Evolutionary conservation across 2,113 vertebrate species (phyloP).

Genomic region (Cyanoramphus novaezelandiae): DNA sequence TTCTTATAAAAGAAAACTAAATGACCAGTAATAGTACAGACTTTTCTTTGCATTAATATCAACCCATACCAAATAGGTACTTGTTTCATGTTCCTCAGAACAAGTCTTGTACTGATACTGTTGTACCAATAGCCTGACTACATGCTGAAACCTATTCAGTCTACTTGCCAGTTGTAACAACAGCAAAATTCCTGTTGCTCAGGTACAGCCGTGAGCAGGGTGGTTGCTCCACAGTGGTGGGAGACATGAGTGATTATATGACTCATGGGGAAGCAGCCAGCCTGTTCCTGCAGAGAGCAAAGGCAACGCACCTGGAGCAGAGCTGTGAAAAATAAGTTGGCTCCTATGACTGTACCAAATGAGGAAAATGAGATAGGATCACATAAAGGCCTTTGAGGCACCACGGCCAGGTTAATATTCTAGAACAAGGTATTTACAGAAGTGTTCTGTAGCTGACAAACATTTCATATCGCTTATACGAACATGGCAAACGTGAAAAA

Average conservation of each 20-base stretch:
- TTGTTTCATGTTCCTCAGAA: background rate
- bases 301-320: background rate
- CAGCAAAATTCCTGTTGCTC: background rate
- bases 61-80: background rate
- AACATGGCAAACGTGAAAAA: background rate
- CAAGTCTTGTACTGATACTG: background rate
- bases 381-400: background rate
- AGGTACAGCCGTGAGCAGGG: background rate
- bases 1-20: background rate
- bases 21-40: background rate
- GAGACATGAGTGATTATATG: background rate
- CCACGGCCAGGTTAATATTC: background rate
- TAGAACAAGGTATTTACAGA: background rate
- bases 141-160: background rate
- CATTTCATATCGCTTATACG: background rate
- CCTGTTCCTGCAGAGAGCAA: background rate
- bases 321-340: background rate
- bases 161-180: background rate
- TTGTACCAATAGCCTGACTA: background rate
- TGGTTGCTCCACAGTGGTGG: background rate
- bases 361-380: background rate
- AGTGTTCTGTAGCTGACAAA: background rate
- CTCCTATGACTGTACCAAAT: background rate
- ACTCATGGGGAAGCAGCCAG: background rate
- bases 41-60: background rate